Evolutionary conservation across 1,140 invertebrate genomes (phyloP).

Genomic region (Megalopta genalis): DNA sequence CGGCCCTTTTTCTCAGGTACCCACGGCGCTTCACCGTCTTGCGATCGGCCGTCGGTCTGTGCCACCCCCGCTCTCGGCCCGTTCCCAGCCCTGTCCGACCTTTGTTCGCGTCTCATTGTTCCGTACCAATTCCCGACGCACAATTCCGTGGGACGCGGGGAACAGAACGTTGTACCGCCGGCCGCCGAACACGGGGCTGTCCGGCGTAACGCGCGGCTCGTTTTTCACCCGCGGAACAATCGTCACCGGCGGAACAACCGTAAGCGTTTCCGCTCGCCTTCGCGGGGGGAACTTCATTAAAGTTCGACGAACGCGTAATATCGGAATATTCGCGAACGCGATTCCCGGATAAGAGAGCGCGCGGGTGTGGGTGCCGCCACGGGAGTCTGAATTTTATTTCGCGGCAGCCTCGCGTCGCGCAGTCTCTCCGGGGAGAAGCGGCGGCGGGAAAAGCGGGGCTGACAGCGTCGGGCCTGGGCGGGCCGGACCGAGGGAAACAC

Average conservation of each 20-base stretch:
- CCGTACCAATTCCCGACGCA: constrained; percentile 45
- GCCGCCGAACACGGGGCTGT: constrained; percentile 25
- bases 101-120: constrained; percentile 60
- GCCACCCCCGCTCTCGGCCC: constrained; percentile 9
- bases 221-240: constrained; percentile 34
- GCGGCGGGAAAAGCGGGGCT: not conserved
- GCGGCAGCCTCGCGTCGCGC: not conserved
- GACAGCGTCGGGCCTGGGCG: not conserved
- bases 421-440: too few relatives aligned
- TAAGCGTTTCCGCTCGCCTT: constrained; percentile 13
- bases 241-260: not conserved
- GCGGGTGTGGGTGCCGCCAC: constrained; percentile 8
- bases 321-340: not conserved
- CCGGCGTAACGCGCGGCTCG: constrained; percentile 4
- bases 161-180: constrained; percentile 25
- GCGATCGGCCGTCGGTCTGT: constrained; percentile 15
- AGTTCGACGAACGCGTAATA: not conserved
- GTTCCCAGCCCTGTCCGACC: constrained; percentile 36
- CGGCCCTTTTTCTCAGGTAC: constrained; percentile 46
- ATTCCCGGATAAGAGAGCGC: not conserved
- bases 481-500: not conserved
- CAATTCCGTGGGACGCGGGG: constrained; percentile 21
- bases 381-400: constrained; percentile 55
- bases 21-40: constrained; percentile 48
- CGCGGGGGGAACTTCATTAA: not conserved